Conservation (phyloP, 1,140 invertebrate genomes). For the Holotrichia oblita region DNA sequence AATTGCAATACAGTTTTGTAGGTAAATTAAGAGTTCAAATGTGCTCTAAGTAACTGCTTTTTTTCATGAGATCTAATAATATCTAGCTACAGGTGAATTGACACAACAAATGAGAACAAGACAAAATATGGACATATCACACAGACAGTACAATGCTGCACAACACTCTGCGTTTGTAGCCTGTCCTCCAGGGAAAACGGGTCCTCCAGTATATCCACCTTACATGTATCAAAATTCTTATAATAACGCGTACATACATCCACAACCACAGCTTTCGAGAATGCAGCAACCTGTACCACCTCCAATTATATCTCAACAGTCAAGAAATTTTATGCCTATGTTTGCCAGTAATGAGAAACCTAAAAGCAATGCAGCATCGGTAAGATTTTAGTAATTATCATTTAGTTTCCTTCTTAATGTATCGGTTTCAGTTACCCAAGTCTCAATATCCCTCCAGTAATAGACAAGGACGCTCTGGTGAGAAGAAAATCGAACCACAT, state of each 20-base stretch:
- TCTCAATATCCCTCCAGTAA: background rate
- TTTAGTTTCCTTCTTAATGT: background rate
- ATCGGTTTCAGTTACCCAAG: background rate
- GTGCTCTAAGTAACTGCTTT: background rate
- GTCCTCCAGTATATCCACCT: constrained; percentile 4
- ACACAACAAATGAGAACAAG: constrained; percentile 1
- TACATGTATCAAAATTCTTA: constrained; percentile 5
- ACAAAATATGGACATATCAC: constrained; percentile 10
- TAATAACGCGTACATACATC: background rate
- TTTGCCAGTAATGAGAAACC: background rate
- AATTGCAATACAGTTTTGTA: background rate
- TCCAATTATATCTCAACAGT: background rate
- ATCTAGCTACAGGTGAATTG: background rate
- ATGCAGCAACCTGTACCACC: background rate
- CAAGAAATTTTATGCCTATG: background rate
- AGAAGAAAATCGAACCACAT: background rate
- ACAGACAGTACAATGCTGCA: background rate
- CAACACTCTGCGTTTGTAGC: background rate
- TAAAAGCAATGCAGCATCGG: background rate
- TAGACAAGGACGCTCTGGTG: background rate
- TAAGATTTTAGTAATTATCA: background rate
- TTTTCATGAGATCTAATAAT: background rate
- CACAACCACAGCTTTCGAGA: background rate
- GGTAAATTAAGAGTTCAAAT: background rate
- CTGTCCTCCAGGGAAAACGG: background rate